Evolutionary conservation across 1,140 invertebrate genomes (phyloP).

Genomic region (Ostrea edulis): DNA sequence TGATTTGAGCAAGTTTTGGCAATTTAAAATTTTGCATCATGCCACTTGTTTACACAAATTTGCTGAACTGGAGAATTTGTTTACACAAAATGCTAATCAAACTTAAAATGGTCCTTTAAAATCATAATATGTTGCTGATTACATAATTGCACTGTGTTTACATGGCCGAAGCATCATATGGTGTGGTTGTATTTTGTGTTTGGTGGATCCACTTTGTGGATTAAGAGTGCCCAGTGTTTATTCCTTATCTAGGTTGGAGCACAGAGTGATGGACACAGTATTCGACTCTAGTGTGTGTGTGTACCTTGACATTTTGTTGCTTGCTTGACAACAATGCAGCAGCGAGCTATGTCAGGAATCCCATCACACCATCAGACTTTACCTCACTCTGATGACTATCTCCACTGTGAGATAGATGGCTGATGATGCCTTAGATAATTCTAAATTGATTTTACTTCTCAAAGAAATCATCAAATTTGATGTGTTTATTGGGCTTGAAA

Average conservation of each 20-base stretch:
- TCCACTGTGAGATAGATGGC: not conserved
- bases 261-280: not conserved
- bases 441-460: not conserved
- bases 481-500: no score
- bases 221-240: not conserved
- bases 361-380: not conserved
- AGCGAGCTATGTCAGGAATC: not conserved
- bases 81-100: not conserved
- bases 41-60: not conserved
- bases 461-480: not conserved
- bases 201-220: not conserved
- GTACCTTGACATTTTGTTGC: not conserved
- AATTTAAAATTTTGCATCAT: not conserved
- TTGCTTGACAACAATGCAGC: slow-evolving; percentile 15
- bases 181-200: no score
- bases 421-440: not conserved
- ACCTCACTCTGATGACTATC: not conserved
- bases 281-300: not conserved
- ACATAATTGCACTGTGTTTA: no score
- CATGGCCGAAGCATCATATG: no score
- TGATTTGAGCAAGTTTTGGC: no score
- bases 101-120: not conserved
- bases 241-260: slow-evolving; percentile 5
- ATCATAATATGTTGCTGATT: no score
- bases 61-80: not conserved